A percentile compares a stretch with the other conserved stretches of the same genome.
These are phyloP conservation scores for Platysteira castanea DNA, from an alignment of 2,113 vertebrate species.

Conservation along the genomic window DNA sequence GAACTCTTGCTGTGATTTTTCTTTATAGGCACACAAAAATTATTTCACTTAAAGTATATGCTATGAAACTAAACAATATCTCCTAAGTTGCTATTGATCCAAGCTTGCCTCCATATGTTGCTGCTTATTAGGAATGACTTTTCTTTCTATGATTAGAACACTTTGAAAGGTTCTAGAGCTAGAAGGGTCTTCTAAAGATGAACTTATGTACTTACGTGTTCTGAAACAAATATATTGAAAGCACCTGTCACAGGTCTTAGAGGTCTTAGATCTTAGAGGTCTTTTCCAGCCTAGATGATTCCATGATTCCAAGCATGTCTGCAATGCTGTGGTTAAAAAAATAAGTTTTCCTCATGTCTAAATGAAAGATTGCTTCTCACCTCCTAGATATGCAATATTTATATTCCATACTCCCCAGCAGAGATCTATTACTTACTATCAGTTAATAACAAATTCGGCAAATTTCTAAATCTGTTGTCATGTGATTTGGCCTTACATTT, in stretches of 20 bases:
- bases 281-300: neutral
- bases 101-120: neutral
- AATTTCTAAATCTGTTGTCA: neutral
- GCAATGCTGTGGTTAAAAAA: neutral
- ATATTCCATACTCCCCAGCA: neutral
- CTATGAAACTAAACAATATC: neutral
- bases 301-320: neutral
- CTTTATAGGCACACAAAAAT: neutral
- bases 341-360: neutral
- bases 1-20: neutral
- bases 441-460: neutral
- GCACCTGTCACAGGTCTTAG: neutral
- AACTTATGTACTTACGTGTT: rapidly evolving
- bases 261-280: neutral
- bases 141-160: neutral
- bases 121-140: neutral
- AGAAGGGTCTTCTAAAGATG: neutral
- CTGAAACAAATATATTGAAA: neutral
- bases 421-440: neutral
- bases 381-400: neutral
- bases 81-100: neutral
- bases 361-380: neutral
- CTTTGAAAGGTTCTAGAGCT: neutral
- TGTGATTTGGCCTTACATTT: neutral
- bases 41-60: neutral